phyloP scores from a whole-genome alignment of 2,113 vertebrate genomes.

The Neodon shergylaensis region DNA sequence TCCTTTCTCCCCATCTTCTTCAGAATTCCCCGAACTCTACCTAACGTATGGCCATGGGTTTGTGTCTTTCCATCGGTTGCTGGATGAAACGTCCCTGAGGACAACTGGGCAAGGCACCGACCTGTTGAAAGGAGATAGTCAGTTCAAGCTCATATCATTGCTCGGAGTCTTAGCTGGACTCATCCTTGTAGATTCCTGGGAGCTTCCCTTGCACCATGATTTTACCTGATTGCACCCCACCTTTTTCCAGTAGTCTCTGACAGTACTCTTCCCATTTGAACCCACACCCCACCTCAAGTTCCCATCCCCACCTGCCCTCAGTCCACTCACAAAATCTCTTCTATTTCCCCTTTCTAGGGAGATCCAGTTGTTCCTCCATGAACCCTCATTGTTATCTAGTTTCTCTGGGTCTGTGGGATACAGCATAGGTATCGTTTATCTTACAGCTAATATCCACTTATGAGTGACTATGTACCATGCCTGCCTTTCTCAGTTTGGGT shows the following conservation, averaged over 20 bases:
- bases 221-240: neutral
- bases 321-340: neutral
- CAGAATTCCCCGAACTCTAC: rapidly evolving
- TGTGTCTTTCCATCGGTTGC: neutral
- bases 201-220: neutral
- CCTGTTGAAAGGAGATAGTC: neutral
- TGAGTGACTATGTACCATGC: neutral
- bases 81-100: neutral
- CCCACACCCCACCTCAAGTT: rapidly evolving
- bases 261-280: neutral
- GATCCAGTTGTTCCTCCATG: neutral
- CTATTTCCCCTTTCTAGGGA: neutral
- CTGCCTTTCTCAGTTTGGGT: neutral
- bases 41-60: neutral
- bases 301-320: neutral
- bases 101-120: neutral
- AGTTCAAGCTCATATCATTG: neutral
- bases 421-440: neutral
- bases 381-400: neutral
- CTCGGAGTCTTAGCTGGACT: neutral
- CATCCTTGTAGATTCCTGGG: neutral
- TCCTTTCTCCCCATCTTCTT: neutral
- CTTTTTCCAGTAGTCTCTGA: neutral
- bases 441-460: neutral
- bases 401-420: neutral